A percentile compares a stretch with the other conserved stretches of the same genome.
phyloP scores from a whole-genome alignment of 2,888 invertebrate species.

The Limnephilus lunatus region DNA sequence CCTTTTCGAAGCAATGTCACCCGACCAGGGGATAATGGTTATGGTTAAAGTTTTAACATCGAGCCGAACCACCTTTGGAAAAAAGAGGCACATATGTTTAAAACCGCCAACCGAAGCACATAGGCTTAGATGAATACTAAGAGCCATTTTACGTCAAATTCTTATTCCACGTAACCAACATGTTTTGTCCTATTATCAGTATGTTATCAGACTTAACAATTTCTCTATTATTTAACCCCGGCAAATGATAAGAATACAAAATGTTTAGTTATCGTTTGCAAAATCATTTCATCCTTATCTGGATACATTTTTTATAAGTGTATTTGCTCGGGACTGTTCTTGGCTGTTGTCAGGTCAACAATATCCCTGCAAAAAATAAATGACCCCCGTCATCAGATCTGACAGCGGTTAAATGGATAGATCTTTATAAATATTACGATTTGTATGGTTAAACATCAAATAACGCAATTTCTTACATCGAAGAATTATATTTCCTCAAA shows the following conservation, averaged over 20 bases:
- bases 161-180: not conserved
- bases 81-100: not conserved
- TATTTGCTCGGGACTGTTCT: not conserved
- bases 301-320: not conserved
- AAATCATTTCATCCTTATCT: not conserved
- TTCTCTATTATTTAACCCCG: not conserved
- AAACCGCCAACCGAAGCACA: not conserved
- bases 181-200: not conserved
- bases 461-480: not conserved
- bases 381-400: slow-evolving; percentile 6
- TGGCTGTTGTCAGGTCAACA: slow-evolving; percentile 25
- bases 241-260: not conserved
- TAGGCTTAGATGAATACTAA: not conserved
- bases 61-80: not conserved
- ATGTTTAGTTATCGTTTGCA: not conserved
- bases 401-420: slow-evolving; percentile 39
- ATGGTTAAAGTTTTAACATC: not conserved
- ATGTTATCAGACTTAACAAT: not conserved
- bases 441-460: not conserved
- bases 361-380: slow-evolving; percentile 20
- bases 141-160: not conserved
- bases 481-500: not conserved
- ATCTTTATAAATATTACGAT: slow-evolving; percentile 36
- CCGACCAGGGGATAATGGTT: not conserved
- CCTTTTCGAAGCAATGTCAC: not conserved